Conservation (phyloP, 2,797 vertebrate species). For the Pteropus rufus region DNA sequence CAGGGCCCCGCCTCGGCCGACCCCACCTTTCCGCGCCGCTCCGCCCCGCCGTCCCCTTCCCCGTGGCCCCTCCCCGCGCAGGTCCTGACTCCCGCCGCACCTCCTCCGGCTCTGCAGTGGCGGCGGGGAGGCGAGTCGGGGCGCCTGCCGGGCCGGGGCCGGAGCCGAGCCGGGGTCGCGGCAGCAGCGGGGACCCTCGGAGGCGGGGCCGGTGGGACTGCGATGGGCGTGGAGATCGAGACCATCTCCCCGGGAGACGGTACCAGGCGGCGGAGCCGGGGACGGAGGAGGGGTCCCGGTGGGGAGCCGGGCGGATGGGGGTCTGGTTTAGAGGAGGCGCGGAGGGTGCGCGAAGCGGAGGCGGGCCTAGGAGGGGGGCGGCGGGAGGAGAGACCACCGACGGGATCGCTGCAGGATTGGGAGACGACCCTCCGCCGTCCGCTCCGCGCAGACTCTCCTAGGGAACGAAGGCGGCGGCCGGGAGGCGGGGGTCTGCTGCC, state of each 20-base stretch:
- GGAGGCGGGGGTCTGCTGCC: slow-evolving; percentile 37
- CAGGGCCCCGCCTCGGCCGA: slow-evolving; percentile 57
- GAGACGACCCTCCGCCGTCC: neutral
- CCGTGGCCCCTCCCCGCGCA: slow-evolving; percentile 65
- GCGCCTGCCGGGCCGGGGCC: slow-evolving; percentile 46
- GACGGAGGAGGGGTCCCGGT: neutral
- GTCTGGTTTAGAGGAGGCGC: neutral
- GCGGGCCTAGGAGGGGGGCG: neutral
- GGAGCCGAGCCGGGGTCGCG: slow-evolving; percentile 37
- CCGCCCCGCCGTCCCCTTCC: slow-evolving; percentile 58
- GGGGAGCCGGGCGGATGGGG: slow-evolving; percentile 15
- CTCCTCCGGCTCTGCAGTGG: slow-evolving; percentile 74
- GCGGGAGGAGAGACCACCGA: neutral
- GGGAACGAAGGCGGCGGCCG: neutral
- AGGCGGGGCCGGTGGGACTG: slow-evolving; percentile 50
- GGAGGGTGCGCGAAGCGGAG: neutral
- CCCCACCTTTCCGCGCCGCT: slow-evolving; percentile 65
- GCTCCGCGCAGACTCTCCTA: neutral
- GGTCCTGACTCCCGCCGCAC: slow-evolving; percentile 60
- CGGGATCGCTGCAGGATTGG: neutral
- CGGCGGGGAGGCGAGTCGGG: slow-evolving; percentile 49
- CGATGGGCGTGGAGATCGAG: slow-evolving; percentile 97
- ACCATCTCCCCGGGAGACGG: slow-evolving; percentile 97
- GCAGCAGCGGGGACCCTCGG: slow-evolving; percentile 54
- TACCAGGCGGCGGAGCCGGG: slow-evolving; percentile 74